Evolutionary conservation across 2,113 vertebrate genomes (phyloP).

Genomic region (Caranx melampygus): DNA sequence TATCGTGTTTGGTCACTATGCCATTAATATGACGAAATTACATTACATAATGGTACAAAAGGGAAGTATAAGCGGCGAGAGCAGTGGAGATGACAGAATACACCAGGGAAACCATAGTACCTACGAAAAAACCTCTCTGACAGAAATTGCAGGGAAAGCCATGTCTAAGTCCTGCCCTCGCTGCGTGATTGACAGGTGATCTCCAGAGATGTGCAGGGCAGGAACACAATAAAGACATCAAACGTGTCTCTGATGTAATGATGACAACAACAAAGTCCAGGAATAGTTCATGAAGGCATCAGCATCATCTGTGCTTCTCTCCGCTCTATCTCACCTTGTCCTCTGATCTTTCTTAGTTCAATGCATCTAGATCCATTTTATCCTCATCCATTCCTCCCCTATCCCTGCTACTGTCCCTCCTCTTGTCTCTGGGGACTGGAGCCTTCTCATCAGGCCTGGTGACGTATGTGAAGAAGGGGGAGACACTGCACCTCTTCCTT

Average conservation of each 20-base stretch:
- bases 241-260: conserved; percentile 14
- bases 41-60: not conserved
- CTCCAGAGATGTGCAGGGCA: conserved; percentile 3
- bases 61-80: not conserved
- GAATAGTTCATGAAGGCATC: conserved; percentile 7
- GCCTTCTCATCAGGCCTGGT: conserved; percentile 48
- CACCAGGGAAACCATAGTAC: not conserved
- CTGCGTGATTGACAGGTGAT: conserved; percentile 20
- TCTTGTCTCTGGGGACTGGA: conserved; percentile 21
- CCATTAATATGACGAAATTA: not conserved
- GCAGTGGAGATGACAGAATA: not conserved
- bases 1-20: not conserved
- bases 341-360: not conserved
- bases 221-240: conserved; percentile 41
- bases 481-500: conserved; percentile 33
- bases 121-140: not conserved
- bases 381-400: not conserved
- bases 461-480: conserved; percentile 55
- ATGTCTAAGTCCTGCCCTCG: not conserved
- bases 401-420: not conserved
- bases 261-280: conserved; percentile 19
- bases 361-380: not conserved
- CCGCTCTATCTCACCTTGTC: not conserved
- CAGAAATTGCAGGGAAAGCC: not conserved
- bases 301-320: not conserved